These are phyloP conservation scores for Dilophus febrilis DNA, from an alignment of 2,888 invertebrate genomes.

Conservation along the genomic window DNA sequence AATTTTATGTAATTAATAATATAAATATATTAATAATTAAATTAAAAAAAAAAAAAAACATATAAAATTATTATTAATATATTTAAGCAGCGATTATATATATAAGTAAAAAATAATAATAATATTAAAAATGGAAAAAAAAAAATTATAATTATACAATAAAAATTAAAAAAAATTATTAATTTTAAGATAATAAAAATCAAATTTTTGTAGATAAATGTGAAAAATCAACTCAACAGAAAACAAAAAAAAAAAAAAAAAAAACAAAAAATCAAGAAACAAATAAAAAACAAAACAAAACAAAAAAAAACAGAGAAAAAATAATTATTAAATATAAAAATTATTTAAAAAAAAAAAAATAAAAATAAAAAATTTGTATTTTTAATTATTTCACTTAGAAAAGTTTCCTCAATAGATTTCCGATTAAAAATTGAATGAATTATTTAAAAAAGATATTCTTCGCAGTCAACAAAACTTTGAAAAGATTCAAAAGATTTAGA, in stretches of 20 bases:
- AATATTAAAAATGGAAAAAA: not conserved
- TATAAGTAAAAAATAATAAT: conserved; percentile 1
- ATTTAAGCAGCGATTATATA: not conserved
- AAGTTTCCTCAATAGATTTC: too few species aligned
- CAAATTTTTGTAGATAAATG: conserved; percentile 12
- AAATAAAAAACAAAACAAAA: conserved; percentile 10
- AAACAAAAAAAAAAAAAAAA: conserved; percentile 10
- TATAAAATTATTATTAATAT: conserved; percentile 1
- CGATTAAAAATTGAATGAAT: too few species aligned
- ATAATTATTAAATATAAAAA: too few species aligned
- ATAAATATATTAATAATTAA: too few species aligned
- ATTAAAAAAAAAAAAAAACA: too few species aligned
- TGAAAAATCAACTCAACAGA: conserved; percentile 9
- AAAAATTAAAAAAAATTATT: conserved; percentile 3
- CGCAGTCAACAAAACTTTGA: too few species aligned
- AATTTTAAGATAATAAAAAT: conserved; percentile 6
- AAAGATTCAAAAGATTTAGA: too few species aligned
- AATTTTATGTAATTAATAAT: too few species aligned
- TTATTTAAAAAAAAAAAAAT: too few species aligned
- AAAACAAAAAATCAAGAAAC: conserved; percentile 8
- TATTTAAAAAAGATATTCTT: too few species aligned
- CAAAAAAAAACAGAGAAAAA: conserved; percentile 6
- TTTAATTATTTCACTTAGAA: too few species aligned
- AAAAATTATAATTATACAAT: not conserved
- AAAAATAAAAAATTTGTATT: too few species aligned